Evolutionary conservation across 2,888 invertebrate species (phyloP).

Genomic region (Synanthedon myopaeformis): DNA sequence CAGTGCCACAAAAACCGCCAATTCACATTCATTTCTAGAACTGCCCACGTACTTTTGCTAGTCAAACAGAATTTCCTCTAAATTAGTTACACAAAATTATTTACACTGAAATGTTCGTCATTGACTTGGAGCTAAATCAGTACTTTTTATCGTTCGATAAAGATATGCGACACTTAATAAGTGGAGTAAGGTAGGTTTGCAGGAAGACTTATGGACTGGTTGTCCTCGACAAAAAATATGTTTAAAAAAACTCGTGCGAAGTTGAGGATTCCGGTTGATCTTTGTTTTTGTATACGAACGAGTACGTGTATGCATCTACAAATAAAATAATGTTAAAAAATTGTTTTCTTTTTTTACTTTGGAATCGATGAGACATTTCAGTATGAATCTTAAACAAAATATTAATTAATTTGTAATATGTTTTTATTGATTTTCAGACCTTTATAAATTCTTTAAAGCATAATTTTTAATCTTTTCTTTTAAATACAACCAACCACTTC

Average conservation of each 20-base stretch:
- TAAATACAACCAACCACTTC: too few species aligned
- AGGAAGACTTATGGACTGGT: conserved; percentile 31
- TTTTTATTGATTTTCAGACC: too few species aligned
- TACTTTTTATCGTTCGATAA: neutral
- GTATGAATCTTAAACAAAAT: too few species aligned
- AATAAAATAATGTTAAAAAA: too few species aligned
- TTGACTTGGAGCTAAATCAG: neutral
- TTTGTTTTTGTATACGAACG: neutral
- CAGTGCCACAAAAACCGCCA: neutral
- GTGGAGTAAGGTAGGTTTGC: conserved; percentile 16
- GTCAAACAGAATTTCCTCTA: too few species aligned
- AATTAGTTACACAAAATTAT: too few species aligned
- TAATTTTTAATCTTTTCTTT: too few species aligned
- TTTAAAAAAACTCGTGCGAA: conserved; percentile 16
- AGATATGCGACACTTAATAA: conserved; percentile 1
- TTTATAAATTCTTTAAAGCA: too few species aligned
- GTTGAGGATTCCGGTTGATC: conserved; percentile 13
- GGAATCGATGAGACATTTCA: too few species aligned
- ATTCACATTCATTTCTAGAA: neutral
- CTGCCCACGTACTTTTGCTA: too few species aligned
- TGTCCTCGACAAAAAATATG: conserved; percentile 31
- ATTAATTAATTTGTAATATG: too few species aligned
- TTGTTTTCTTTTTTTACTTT: too few species aligned
- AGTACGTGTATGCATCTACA: neutral
- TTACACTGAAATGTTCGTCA: neutral